phyloP scores from a whole-genome alignment of 2,888 invertebrate genomes.

The Polia nebulosa region DNA sequence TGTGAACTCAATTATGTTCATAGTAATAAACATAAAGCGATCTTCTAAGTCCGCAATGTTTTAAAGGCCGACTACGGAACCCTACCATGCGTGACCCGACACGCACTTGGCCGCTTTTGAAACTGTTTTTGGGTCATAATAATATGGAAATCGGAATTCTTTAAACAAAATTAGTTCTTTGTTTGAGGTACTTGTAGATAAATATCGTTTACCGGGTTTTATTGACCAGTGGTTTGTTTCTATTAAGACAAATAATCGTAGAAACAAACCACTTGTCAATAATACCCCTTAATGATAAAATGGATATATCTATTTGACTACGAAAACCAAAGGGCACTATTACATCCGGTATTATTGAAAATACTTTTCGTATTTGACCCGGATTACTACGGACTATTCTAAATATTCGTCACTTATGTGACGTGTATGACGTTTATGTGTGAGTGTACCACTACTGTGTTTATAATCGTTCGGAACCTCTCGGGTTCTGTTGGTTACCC shows the following conservation, averaged over 20 bases:
- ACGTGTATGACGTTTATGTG: background rate
- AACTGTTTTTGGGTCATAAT: background rate
- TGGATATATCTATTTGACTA: slow-evolving; percentile 8
- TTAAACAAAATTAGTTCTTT: background rate
- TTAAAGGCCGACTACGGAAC: too few species aligned
- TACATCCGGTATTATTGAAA: background rate
- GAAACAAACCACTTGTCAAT: too few species aligned
- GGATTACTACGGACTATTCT: background rate
- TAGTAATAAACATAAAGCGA: too few species aligned
- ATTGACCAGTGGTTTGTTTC: slow-evolving; percentile 3
- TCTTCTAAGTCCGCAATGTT: too few species aligned
- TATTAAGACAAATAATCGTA: too few species aligned
- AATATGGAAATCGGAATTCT: background rate
- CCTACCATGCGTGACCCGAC: too few species aligned
- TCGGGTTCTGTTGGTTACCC: too few species aligned
- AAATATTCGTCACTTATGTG: background rate
- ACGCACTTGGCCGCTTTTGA: too few species aligned
- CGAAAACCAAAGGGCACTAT: background rate
- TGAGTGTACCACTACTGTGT: background rate
- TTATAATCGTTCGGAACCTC: background rate
- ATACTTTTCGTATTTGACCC: background rate
- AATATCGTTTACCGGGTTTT: background rate
- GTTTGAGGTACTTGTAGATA: background rate
- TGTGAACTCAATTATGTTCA: too few species aligned
- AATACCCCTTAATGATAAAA: slow-evolving; percentile 2